Evolutionary conservation across 92 coral and sea anemone species (phyloP), one percentile per base, ranked within the genome.

Genomic region (Palythoa grandis): DNA sequence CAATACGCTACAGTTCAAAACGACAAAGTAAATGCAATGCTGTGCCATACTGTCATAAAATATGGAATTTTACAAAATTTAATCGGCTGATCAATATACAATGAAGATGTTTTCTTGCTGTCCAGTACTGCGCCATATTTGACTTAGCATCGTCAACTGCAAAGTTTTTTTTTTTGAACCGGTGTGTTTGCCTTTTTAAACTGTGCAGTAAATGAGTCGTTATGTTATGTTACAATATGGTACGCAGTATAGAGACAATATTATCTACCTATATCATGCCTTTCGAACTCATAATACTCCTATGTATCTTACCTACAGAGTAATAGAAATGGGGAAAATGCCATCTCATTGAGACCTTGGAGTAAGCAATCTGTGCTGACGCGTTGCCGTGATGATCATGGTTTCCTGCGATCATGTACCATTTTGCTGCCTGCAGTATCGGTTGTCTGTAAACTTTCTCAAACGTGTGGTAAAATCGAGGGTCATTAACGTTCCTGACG

Each of bases 371-470:
- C 88, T 96, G 98, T 15, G 98, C 98, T 14, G 98, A 91, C 63
- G 92, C 95, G 85, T 96, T 94, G n/a, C 91, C 84, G 14, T 68
- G 56, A 88, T 96, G 90, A 83, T 96, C 98, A 48, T 96, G 98
- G 86, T 96, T 96, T 76, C 98, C 98, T 20, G 98, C 98, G 43
- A 94, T 85, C 98, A 96, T 91, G 87, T 91, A 95, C 98, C 98
- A 96, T 83, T 89, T 90, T 71, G 95, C 93, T 73, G 85, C 83
- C 52, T 80, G 74, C 39, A 94, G 87, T 69, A 93, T 75, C 13
- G 96, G 96, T n/a, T 78, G 82, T 40, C 78, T 86, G 80, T 87
- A 96, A 72, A 93, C 98, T 60, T 89, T 72, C 79, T 96, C 98
- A 84, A 92, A 96, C 3, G 98, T 94, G 7, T 86, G 35, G 12